These are phyloP conservation scores for Indri indri DNA, from an alignment of 2,113 vertebrate genomes.

Conservation along the genomic window DNA sequence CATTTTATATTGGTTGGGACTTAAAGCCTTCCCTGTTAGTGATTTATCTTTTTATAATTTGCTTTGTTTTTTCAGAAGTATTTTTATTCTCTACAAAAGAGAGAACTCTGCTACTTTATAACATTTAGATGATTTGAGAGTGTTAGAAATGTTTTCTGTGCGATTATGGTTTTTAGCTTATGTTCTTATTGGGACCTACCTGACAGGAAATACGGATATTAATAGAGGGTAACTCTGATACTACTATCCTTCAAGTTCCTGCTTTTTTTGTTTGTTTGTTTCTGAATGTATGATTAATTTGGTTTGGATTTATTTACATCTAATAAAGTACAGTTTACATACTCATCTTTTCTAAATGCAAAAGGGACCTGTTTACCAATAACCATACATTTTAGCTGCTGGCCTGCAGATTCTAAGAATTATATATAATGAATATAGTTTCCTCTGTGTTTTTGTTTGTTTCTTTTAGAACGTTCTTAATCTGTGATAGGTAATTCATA, in stretches of 20 bases:
- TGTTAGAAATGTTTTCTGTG: not conserved
- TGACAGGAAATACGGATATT: not conserved
- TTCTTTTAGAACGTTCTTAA: not conserved
- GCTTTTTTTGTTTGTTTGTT: not conserved
- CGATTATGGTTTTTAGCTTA: not conserved
- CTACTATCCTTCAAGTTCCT: not conserved
- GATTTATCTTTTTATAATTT: not conserved
- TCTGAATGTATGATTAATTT: not conserved
- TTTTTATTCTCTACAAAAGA: not conserved
- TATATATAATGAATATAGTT: not conserved
- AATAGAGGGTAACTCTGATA: not conserved
- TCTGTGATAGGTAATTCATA: not conserved
- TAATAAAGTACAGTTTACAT: not conserved
- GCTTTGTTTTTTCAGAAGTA: not conserved
- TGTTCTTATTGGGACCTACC: not conserved
- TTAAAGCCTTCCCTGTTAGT: not conserved
- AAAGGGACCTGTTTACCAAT: not conserved
- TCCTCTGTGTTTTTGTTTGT: not conserved
- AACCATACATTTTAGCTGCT: slow-evolving; percentile 25
- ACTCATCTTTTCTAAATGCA: slow-evolving; percentile 9
- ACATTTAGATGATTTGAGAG: slow-evolving; percentile 27
- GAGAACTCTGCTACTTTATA: not conserved
- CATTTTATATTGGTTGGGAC: not conserved
- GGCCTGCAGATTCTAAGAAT: not conserved
- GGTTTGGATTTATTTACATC: slow-evolving; percentile 37